Percentiles rank a stretch among this genome's conserved stretches.
Evolutionary conservation across 2,113 vertebrate species (phyloP).

Genomic region (Amazona vittata): DNA sequence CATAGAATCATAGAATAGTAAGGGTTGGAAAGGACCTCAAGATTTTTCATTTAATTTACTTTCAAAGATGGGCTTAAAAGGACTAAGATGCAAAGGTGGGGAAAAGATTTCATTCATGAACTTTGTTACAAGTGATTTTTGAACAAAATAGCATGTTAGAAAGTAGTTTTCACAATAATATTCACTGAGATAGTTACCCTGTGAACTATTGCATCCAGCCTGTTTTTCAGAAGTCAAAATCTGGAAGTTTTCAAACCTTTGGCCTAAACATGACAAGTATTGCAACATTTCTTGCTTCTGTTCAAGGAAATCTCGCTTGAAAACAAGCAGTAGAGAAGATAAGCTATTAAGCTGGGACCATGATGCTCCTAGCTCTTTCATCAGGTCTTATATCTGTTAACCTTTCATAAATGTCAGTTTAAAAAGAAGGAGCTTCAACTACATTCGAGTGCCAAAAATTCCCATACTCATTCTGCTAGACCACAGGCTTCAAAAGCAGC

Average conservation of each 20-base stretch:
- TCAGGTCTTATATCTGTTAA: constrained; percentile 41
- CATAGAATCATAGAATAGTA: too few species aligned
- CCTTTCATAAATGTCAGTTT: constrained; percentile 45
- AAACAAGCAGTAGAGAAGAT: constrained; percentile 39
- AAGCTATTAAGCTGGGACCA: neutral
- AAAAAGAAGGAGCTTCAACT: constrained; percentile 1
- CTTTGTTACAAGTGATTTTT: neutral
- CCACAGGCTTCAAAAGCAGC: neutral
- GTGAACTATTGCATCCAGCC: neutral
- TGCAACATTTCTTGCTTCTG: constrained; percentile 23
- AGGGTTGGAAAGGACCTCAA: neutral
- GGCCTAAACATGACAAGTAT: neutral
- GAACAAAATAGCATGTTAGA: neutral
- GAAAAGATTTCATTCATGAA: neutral
- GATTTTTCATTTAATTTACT: constrained; percentile 42
- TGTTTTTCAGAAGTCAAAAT: neutral
- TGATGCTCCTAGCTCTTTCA: constrained; percentile 11
- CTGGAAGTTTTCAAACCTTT: constrained; percentile 13
- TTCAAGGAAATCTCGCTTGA: constrained; percentile 36
- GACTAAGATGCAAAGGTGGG: neutral
- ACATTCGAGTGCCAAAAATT: neutral
- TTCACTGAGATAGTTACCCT: neutral
- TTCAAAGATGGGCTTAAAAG: constrained; percentile 36
- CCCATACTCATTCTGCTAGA: neutral
- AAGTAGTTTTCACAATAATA: neutral